A percentile compares a stretch with the other conserved stretches of the same genome.
Conservation (phyloP, 1,140 invertebrate species). For the Sitobion miscanthi region DNA sequence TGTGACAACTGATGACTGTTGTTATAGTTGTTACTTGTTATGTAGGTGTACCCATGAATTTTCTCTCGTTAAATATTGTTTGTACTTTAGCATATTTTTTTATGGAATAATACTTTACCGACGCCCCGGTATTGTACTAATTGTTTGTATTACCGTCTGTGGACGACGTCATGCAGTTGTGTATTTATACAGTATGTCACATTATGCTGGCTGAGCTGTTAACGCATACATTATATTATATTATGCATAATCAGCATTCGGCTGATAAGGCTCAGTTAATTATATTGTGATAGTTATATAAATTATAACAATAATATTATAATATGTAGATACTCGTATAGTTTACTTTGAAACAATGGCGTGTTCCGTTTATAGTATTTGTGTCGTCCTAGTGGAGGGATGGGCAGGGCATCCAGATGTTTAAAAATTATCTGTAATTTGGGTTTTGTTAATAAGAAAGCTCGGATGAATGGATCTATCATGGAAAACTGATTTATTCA, state of each 20-base stretch:
- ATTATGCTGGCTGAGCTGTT: neutral
- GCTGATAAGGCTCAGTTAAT: neutral
- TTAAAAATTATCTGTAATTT: too few relatives aligned
- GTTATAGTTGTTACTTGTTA: neutral
- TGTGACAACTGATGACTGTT: neutral
- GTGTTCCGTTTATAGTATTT: neutral
- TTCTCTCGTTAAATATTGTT: neutral
- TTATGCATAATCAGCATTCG: neutral
- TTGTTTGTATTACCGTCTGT: neutral
- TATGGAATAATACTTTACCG: neutral
- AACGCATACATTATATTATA: neutral
- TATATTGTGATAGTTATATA: neutral
- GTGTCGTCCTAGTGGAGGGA: too few relatives aligned
- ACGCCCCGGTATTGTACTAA: neutral
- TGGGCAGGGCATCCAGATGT: too few relatives aligned
- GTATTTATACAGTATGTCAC: neutral
- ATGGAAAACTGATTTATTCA: too few relatives aligned
- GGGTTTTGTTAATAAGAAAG: too few relatives aligned
- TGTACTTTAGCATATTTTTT: neutral
- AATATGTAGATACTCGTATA: neutral
- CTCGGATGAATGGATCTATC: too few relatives aligned
- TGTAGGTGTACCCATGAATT: neutral
- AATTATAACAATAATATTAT: neutral
- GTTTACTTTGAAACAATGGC: neutral
- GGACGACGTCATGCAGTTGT: neutral